Base-by-base conservation (phyloP, 2,797 vertebrate genomes). In the Poliocrania exsul region DNA sequence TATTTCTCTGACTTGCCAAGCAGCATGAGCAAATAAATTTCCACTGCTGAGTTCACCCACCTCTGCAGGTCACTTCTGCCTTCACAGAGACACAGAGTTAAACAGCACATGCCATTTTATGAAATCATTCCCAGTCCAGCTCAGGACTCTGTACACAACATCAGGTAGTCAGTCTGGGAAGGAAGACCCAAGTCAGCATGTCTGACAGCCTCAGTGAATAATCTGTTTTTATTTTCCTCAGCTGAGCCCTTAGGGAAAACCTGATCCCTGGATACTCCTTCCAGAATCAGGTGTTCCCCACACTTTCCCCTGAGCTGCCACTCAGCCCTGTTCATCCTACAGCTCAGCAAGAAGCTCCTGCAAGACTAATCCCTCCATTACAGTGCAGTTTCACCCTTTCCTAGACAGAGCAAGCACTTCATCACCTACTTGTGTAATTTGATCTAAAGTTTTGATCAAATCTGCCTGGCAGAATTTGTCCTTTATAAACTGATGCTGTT, bases 361-460 rank as follows among this genome's bases (percentile, higher is more conserved):
- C 72, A 70, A 71, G 61, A 57, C 57, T 58, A 64, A 78, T 57
- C 60, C 56, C 53, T 82, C 74, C 70, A 18, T 57, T 78, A 64
- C 16, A 44, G 74, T 11, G 26, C n/a, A 44, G 42, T 54, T 92
- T 67, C 54, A 83, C 75, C 71, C 64, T 24, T 72, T 88, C 65
- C 85, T 78, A 83, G 58, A 90, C 4, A 93, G 38, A 90, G 54
- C 38, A 44, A 80, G 37, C 38, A 21, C 85, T 88, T 91, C 65
- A 69, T 87, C 11, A 4, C 37, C 80, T 86, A 40, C 38, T 75
- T 65, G 24, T 51, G 47, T 69, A 91, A 96, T 74, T 74, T 53
- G 35, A 93, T 74, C 53, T 82, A 71, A 96, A 93, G 72, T 88
- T 96, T 74, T 88, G 85, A 95, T 95, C 66, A 65, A 72, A 88